Conservation (phyloP, 2,113 vertebrate genomes). For the Ictalurus punctatus region DNA sequence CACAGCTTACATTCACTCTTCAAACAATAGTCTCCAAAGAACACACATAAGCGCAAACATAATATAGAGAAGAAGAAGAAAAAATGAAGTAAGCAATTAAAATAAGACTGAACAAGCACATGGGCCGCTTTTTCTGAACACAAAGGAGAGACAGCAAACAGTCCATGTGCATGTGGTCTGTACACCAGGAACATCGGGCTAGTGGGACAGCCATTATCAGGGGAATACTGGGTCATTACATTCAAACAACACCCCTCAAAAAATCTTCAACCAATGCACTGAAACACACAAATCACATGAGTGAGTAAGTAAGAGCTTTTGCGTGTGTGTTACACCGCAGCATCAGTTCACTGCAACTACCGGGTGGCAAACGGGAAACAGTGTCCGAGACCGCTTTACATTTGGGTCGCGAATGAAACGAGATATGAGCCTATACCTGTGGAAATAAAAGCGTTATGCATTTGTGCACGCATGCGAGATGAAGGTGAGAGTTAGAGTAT, state of each 20-base stretch:
- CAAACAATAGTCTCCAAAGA: not conserved
- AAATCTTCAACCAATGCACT: not conserved
- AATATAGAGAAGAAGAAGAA: not conserved
- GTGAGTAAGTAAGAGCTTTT: not conserved
- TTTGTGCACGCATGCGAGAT: not conserved
- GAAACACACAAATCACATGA: not conserved
- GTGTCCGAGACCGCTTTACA: not conserved
- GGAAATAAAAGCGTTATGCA: not conserved
- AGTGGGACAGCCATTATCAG: not conserved
- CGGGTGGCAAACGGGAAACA: not conserved
- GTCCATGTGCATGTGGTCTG: constrained; percentile 43
- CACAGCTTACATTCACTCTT: constrained; percentile 10
- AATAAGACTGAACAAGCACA: constrained; percentile 8
- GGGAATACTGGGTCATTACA: not conserved
- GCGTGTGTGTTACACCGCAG: constrained; percentile 1
- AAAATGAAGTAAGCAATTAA: not conserved
- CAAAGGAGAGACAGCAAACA: constrained; percentile 25
- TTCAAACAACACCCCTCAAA: not conserved
- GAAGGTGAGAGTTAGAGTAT: not conserved
- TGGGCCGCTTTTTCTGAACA: constrained; percentile 8
- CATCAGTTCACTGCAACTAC: not conserved
- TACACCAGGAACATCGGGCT: not conserved
- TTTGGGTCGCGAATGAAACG: not conserved
- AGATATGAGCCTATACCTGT: not conserved
- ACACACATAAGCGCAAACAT: not conserved